These are phyloP conservation scores for Iphiclides podalirius DNA, from an alignment of 2,888 invertebrate genomes.

Conservation along the genomic window DNA sequence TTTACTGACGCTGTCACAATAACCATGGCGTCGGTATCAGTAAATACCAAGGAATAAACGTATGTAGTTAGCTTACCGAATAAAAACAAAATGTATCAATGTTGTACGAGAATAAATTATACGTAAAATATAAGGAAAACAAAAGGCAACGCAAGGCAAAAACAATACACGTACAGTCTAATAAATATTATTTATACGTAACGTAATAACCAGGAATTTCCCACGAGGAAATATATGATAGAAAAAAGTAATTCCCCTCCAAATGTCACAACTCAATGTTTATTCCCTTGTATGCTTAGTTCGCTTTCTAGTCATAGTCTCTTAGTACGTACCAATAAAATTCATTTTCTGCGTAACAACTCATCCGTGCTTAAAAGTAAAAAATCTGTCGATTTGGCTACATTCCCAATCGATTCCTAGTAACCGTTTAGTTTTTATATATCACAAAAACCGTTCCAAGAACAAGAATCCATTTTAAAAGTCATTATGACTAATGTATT, in stretches of 20 bases:
- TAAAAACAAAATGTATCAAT: not conserved
- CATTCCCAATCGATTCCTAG: slow-evolving; percentile 1
- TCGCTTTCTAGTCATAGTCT: slow-evolving; percentile 4
- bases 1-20: no score
- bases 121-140: slow-evolving; percentile 4
- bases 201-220: slow-evolving; percentile 21
- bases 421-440: slow-evolving; percentile 2
- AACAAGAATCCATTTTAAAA: slow-evolving; percentile 55
- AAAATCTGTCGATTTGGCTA: not conserved
- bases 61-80: no score
- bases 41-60: no score
- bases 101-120: slow-evolving; percentile 2
- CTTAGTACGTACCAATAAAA: not conserved
- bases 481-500: slow-evolving; percentile 67
- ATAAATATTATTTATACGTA: slow-evolving; percentile 21
- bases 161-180: slow-evolving; percentile 12
- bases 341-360: not conserved
- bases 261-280: slow-evolving; percentile 17
- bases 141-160: slow-evolving; percentile 14
- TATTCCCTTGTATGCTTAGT: slow-evolving; percentile 10
- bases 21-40: no score
- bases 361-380: not conserved
- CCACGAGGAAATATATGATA: slow-evolving; percentile 19
- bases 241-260: slow-evolving; percentile 19
- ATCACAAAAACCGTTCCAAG: slow-evolving; percentile 38